Base-by-base conservation (phyloP, 2,797 vertebrate genomes). In the Trachops cirrhosus region DNA sequence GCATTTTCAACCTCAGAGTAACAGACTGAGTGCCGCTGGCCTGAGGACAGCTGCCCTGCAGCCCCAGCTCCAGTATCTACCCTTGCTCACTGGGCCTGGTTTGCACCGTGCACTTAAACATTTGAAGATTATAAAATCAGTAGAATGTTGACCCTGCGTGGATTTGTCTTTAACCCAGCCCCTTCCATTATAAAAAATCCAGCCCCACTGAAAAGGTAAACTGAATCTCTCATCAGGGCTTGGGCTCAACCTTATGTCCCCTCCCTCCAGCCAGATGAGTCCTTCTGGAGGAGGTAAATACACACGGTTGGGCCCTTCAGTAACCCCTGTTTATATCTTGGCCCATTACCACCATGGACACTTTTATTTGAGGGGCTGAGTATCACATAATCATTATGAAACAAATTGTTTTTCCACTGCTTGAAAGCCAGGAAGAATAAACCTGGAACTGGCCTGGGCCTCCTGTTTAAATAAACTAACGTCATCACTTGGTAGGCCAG, bases 391-490 rank as follows among this genome's bases (percentile, higher is more conserved):
- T n/a, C 62, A 57, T 80, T 54, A 68, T 41, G 59, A 87, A 93
- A 78, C 46, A 37, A 86, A 70, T 32, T 4, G 34, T 26, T 86
- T 92, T 78, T 16, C 91, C 80, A 34, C 19, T 48, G 82, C 79
- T 77, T 34, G 34, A 71, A 62, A 84, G 82, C 48, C 80, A 29
- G 89, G 54, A 64, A 79, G 91, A 62, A 59, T 37, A 34, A 64
- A 29, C 26, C 62, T 44, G 52, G 59, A 21, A 8, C 8, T 3
- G 2, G 44, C 34, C 71, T 22, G 4, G 9, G 29, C 67, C 67
- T 87, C 59, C 14, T 67, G 9, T 83, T 80, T 83, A 94, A 91
- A 82, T n/a, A 73, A 92, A 82, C 89, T 12, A 46, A 50, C 0
- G 1, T 77, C 54, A 48, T 22, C 21, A 1, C 57, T 37, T 26